Conservation (phyloP, 1,140 invertebrate species). For the Diorhabda elongata region DNA sequence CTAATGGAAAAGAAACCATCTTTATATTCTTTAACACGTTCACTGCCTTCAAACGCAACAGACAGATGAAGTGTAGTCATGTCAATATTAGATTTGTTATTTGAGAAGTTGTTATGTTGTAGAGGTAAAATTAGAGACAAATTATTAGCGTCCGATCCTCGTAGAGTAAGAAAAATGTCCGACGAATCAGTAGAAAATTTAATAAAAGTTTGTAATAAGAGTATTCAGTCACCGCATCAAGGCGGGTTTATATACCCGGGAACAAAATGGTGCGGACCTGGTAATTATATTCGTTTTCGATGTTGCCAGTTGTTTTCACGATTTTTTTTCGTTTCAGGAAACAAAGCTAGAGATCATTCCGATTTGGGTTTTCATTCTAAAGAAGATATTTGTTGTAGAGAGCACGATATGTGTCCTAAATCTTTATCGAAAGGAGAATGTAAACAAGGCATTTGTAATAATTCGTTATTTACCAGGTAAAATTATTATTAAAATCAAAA, state of each 20-base stretch:
- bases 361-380: slow-evolving; percentile 62
- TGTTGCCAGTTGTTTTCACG: not conserved
- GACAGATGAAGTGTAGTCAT: too few relatives aligned
- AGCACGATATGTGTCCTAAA: slow-evolving; percentile 70
- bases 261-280: slow-evolving; percentile 68
- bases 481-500: not conserved
- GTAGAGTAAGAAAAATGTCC: slow-evolving; percentile 57
- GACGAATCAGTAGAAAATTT: slow-evolving; percentile 57
- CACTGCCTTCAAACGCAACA: too few relatives aligned
- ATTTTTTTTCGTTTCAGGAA: slow-evolving; percentile 24
- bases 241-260: slow-evolving; percentile 51
- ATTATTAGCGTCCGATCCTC: slow-evolving; percentile 56
- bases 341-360: slow-evolving; percentile 49
- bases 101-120: slow-evolving; percentile 2
- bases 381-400: slow-evolving; percentile 70
- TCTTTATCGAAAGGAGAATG: slow-evolving; percentile 58
- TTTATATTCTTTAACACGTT: too few relatives aligned
- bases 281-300: slow-evolving; percentile 36
- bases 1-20: too few relatives aligned
- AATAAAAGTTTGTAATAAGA: slow-evolving; percentile 55
- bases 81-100: too few relatives aligned
- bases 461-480: slow-evolving; percentile 61
- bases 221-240: slow-evolving; percentile 40
- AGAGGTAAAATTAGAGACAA: slow-evolving; percentile 59
- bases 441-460: slow-evolving; percentile 63